Base-by-base conservation (phyloP, 2,113 vertebrate genomes). In the Serinus canaria region DNA sequence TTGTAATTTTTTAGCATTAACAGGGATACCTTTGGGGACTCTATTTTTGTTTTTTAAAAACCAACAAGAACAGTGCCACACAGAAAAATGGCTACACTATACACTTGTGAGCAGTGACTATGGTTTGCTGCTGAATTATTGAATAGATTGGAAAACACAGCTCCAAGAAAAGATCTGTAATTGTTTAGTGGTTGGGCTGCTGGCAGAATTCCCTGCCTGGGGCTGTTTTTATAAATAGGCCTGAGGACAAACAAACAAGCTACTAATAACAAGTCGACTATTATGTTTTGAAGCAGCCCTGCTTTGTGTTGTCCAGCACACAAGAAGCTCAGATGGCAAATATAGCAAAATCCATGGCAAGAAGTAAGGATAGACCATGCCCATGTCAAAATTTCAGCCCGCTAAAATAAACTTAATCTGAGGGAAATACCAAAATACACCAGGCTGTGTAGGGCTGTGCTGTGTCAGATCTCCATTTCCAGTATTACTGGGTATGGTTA, bases 231-330 rank as follows among this genome's bases (percentile, higher is more conserved):
- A 95, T 94, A 97, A 97, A 95, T 94, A 96, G 95, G 93, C 92
- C 75, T 37, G 90, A 95, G 95, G 96, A 95, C 96, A 97, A 97
- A 97, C 95, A 97, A 97, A 97, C 95, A 95, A 84, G 90, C 85
- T 90, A 96, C 91, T 96, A 95, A 96, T 94, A 96, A 96, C 78
- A 82, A 95, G 81, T 88, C 0, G 0, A 86, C 87, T 93, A 30
- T 91, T 93, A 81, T 94, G 73, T 88, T 94, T 93, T 75, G 86
- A 88, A 84, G 92, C 72, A 92, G 72, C 41, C n/a, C 39, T 83
- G 63, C 68, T 84, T 93, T 95, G 62, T 95, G 88, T 93, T 83
- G 53, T 67, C 74, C 62, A 78, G 85, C 35, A 83, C 52, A 95
- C 0, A 0, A 93, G 69, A 89, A 72, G 44, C 46, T 90, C 62